A percentile compares a stretch with the other conserved stretches of the same genome.
Evolutionary conservation across 2,113 vertebrate species (phyloP).

Genomic region (Malaclemys terrapin): DNA sequence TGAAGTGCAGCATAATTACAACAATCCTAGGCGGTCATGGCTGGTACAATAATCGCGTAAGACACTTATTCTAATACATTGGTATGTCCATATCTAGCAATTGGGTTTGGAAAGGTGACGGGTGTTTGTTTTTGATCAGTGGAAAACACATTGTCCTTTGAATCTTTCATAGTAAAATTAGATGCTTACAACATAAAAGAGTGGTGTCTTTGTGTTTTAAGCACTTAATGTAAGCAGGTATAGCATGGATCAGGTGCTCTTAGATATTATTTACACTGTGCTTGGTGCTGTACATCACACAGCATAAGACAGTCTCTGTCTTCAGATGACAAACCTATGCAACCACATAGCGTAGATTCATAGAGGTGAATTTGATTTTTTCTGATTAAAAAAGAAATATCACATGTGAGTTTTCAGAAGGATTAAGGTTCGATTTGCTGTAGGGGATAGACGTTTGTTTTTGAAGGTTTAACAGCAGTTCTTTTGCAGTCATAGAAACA

Average conservation of each 20-base stretch:
- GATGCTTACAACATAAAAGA: constrained; percentile 32
- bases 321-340: background rate
- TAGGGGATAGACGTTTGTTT: background rate
- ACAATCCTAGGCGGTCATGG: constrained; percentile 1
- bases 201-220: background rate
- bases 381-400: background rate
- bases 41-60: background rate
- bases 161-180: constrained; percentile 33
- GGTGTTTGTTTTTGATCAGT: background rate
- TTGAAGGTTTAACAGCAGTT: background rate
- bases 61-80: background rate
- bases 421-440: background rate
- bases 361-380: background rate
- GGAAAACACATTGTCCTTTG: background rate
- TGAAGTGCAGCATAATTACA: background rate
- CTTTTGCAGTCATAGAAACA: background rate
- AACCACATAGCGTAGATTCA: background rate
- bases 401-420: background rate
- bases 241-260: background rate
- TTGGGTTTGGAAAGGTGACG: background rate
- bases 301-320: background rate
- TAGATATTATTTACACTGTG: background rate
- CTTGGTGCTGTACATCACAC: background rate
- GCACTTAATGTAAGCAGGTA: background rate
- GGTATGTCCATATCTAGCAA: fast-evolving